A percentile compares a stretch with the other conserved stretches of the same genome.
Conservation (phyloP, 2,113 vertebrate species). For the Malurus cyaneus region DNA sequence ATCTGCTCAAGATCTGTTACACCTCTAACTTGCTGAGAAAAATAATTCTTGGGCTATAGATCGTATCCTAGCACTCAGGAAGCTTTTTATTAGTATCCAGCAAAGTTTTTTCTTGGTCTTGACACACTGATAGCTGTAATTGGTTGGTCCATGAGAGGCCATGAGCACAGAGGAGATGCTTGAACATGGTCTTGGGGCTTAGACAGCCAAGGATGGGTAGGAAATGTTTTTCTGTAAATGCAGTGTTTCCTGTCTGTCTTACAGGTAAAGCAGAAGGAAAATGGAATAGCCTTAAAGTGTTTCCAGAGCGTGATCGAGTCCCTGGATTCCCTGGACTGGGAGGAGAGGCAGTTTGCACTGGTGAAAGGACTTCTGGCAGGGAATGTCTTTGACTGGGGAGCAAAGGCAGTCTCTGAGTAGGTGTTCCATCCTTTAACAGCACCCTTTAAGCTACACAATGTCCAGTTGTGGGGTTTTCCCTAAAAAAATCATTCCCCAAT, state of each 20-base stretch:
- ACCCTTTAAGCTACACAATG: background rate
- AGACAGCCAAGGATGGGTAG: background rate
- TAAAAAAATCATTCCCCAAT: background rate
- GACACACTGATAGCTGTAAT: background rate
- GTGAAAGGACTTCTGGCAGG: slow-evolving; percentile 92
- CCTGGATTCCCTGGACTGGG: slow-evolving; percentile 90
- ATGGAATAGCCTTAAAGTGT: slow-evolving; percentile 88
- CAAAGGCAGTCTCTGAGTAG: slow-evolving; percentile 97
- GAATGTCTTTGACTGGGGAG: slow-evolving; percentile 99
- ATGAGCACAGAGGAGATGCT: background rate
- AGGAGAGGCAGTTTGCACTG: slow-evolving; percentile 93
- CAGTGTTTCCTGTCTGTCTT: background rate
- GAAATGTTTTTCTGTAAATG: background rate
- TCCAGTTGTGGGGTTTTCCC: background rate
- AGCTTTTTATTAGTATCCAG: background rate
- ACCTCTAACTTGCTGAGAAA: background rate
- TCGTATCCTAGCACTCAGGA: background rate
- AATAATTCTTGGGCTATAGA: background rate
- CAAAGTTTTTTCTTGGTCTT: background rate
- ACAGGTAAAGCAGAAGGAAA: slow-evolving; percentile 95
- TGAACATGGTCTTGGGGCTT: background rate
- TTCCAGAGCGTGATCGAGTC: slow-evolving; percentile 84
- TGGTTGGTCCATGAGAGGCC: slow-evolving; percentile 43
- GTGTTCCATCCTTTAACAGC: slow-evolving; percentile 61
- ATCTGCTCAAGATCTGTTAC: background rate